phyloP scores from a whole-genome alignment of 2,113 vertebrate genomes.

The Artemisiospiza belli region DNA sequence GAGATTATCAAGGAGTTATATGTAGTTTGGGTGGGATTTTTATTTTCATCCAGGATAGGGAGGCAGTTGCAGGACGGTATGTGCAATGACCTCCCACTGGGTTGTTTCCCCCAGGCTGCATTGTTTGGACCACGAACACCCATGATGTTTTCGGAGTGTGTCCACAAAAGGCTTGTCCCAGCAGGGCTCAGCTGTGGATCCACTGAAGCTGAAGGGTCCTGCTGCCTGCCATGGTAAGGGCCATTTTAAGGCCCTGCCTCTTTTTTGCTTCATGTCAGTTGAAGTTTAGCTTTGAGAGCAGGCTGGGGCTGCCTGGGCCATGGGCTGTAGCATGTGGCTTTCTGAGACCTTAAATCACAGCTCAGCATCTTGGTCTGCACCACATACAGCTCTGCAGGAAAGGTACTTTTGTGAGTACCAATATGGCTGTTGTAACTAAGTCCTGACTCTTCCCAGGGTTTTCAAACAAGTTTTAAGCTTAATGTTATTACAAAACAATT shows the following conservation, averaged over 20 bases:
- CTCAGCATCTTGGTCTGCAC: neutral
- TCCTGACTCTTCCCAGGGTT: neutral
- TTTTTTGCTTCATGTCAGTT: neutral
- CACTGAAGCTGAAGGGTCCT: neutral
- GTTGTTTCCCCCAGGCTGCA: neutral
- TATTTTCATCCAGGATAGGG: neutral
- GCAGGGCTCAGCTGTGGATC: neutral
- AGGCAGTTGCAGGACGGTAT: neutral
- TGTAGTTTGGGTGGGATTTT: slow-evolving; percentile 13
- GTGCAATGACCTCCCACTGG: neutral
- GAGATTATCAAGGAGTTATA: slow-evolving; percentile 6
- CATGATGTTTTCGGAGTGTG: rapidly evolving
- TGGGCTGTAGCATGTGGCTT: neutral
- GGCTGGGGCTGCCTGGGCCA: rapidly evolving
- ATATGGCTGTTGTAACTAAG: neutral
- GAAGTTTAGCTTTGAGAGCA: neutral
- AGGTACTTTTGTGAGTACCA: neutral
- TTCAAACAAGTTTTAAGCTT: neutral
- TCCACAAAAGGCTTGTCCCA: neutral
- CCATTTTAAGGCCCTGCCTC: neutral
- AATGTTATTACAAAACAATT: neutral
- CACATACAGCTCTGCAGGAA: neutral
- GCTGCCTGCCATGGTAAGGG: neutral
- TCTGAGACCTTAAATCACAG: neutral
- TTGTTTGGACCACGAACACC: neutral